phyloP scores from a whole-genome alignment of 2,797 vertebrate genomes.

The Xenops minutus region DNA sequence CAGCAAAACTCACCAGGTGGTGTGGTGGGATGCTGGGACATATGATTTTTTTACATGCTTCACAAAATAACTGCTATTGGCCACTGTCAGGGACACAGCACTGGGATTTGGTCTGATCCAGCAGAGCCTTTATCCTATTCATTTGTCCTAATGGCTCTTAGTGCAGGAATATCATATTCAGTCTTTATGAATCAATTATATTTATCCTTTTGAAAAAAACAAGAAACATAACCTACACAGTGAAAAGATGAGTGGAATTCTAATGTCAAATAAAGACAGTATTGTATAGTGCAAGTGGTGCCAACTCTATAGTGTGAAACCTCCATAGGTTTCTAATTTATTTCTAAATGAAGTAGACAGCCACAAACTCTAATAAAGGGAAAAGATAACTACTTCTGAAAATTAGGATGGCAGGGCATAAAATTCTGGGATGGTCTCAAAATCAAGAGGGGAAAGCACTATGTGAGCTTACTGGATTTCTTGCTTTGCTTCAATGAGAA shows the following conservation, averaged over 20 bases:
- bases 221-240: background rate
- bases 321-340: background rate
- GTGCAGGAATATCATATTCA: background rate
- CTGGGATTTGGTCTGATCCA: background rate
- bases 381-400: background rate
- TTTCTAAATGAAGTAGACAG: background rate
- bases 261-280: background rate
- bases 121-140: background rate
- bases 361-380: background rate
- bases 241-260: background rate
- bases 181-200: background rate
- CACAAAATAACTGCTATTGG: background rate
- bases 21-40: accelerated
- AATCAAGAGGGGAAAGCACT: background rate
- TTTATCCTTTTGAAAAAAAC: background rate
- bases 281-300: background rate
- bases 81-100: background rate
- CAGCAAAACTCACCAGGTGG: background rate
- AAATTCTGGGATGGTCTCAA: background rate
- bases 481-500: background rate
- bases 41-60: background rate
- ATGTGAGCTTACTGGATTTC: background rate
- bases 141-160: background rate
- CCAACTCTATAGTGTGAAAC: background rate
- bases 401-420: background rate